These are phyloP conservation scores for Naja naja DNA, from an alignment of 2,113 vertebrate species.

Conservation along the genomic window DNA sequence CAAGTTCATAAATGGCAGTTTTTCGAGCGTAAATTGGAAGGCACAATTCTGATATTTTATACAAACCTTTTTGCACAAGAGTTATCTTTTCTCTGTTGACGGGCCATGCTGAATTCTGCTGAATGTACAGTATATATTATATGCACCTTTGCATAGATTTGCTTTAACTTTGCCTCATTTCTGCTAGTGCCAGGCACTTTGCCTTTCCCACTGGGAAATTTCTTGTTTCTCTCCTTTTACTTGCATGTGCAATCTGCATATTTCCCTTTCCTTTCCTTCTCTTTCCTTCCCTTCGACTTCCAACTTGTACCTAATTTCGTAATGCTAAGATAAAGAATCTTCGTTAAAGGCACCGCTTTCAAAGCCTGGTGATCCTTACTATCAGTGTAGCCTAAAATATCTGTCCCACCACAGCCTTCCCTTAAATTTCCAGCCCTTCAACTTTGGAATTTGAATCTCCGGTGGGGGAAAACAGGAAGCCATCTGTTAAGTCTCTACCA, in stretches of 20 bases:
- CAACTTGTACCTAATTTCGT: not conserved
- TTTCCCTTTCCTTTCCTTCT: not conserved
- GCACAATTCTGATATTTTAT: no score
- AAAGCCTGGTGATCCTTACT: not conserved
- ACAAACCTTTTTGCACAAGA: not conserved
- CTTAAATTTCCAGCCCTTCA: slow-evolving; percentile 23
- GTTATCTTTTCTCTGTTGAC: not conserved
- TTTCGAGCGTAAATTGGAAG: not conserved
- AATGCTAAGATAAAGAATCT: not conserved
- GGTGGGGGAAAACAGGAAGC: not conserved
- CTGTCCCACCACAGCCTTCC: not conserved
- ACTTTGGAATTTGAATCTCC: not conserved
- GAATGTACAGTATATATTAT: not conserved
- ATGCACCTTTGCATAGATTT: not conserved
- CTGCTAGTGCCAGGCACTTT: not conserved
- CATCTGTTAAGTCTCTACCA: not conserved
- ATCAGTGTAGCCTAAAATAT: not conserved
- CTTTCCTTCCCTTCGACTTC: not conserved
- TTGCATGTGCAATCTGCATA: not conserved
- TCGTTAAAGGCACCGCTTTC: not conserved
- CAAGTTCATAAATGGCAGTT: not conserved
- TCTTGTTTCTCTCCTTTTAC: not conserved
- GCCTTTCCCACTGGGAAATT: not conserved
- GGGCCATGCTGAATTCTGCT: not conserved
- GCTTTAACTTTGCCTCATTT: not conserved